phyloP scores from a whole-genome alignment of 2,888 invertebrate species.

The Hirtodrosophila confusa region DNA sequence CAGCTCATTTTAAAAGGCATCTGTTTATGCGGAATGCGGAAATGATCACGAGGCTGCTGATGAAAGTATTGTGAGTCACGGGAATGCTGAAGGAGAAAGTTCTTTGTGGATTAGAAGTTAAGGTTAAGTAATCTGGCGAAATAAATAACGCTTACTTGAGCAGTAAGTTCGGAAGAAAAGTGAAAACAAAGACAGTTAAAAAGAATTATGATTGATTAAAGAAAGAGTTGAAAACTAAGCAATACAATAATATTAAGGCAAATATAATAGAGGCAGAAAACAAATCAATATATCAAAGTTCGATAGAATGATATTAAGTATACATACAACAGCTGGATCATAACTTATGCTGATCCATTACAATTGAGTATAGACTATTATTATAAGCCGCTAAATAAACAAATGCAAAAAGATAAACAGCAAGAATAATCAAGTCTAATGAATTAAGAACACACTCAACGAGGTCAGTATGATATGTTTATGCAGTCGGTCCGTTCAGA shows the following conservation, averaged over 20 bases:
- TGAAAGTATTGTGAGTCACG: conserved; percentile 42
- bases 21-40: too few species aligned
- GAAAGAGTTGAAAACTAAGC: neutral
- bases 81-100: conserved; percentile 27
- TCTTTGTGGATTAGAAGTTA: conserved; percentile 4
- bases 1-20: conserved; percentile 2
- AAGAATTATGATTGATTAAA: too few species aligned
- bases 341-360: too few species aligned
- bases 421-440: conserved; percentile 17
- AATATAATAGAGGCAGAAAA: too few species aligned
- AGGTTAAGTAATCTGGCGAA: conserved; percentile 1
- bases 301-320: too few species aligned
- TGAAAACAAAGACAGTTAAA: neutral
- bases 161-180: neutral
- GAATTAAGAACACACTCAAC: conserved; percentile 25
- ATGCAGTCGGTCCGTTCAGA: conserved; percentile 5
- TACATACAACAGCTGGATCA: too few species aligned
- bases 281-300: too few species aligned
- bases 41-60: conserved; percentile 20
- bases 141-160: neutral
- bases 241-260: too few species aligned
- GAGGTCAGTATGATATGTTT: conserved; percentile 36
- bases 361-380: too few species aligned
- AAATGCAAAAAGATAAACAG: neutral
- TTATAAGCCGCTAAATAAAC: too few species aligned